These are phyloP conservation scores for Sarotherodon lohbergeri DNA, from an alignment of 2,113 vertebrate species.

Conservation along the genomic window DNA sequence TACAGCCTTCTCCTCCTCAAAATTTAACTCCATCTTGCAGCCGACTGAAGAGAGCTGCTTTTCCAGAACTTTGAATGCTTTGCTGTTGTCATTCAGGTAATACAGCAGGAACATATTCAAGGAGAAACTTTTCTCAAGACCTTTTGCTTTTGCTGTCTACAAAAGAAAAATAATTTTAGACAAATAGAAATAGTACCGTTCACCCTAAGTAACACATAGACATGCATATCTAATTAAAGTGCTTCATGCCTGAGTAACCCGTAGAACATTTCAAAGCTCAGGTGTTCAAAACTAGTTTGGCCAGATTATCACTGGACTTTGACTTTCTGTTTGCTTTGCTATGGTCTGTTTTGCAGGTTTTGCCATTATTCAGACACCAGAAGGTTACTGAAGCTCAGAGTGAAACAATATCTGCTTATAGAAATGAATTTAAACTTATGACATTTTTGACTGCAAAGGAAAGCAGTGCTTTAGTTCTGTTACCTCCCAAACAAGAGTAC, in stretches of 20 bases:
- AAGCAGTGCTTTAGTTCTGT: not conserved
- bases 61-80: not conserved
- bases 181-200: not conserved
- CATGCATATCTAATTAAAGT: not conserved
- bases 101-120: slow-evolving; percentile 31
- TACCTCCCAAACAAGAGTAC: not conserved
- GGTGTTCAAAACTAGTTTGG: not conserved
- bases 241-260: not conserved
- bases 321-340: not conserved
- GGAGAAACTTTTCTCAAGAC: slow-evolving; percentile 24
- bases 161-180: not conserved
- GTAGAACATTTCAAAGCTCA: fast-evolving
- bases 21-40: slow-evolving; percentile 10
- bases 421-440: not conserved
- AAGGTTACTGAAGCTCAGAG: not conserved
- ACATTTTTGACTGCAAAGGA: not conserved
- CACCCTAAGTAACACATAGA: not conserved
- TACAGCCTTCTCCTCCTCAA: slow-evolving; percentile 24
- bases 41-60: slow-evolving; percentile 4
- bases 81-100: slow-evolving; percentile 40
- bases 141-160: not conserved
- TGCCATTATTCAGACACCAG: not conserved
- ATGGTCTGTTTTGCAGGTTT: fast-evolving
- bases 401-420: not conserved
- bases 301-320: not conserved